phyloP scores from a whole-genome alignment of 2,797 vertebrate genomes.

The Leuciscus waleckii region DNA sequence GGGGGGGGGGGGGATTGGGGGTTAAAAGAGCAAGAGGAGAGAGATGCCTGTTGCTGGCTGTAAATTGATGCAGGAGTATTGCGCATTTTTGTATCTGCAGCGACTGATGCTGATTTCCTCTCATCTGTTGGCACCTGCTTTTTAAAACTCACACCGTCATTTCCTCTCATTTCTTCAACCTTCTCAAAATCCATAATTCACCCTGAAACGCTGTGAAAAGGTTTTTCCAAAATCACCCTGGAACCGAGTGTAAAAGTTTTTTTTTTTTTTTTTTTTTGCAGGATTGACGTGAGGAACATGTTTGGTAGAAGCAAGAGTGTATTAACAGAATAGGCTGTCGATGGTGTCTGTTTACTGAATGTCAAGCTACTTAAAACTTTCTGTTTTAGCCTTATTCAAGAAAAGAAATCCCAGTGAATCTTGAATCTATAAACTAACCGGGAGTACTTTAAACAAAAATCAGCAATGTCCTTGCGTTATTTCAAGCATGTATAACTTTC shows the following conservation, averaged over 20 bases:
- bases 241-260: too few species aligned
- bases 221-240: too few species aligned
- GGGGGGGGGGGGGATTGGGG: conserved; percentile 67
- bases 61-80: conserved; percentile 71
- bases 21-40: conserved; percentile 58
- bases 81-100: conserved; percentile 66
- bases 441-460: not conserved
- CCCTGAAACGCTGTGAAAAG: conserved; percentile 73
- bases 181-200: conserved; percentile 72
- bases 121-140: conserved; percentile 66
- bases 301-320: conserved; percentile 61
- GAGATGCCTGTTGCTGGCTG: conserved; percentile 65
- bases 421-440: not conserved
- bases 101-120: conserved; percentile 62
- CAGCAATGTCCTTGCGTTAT: not conserved
- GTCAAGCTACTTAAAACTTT: conserved; percentile 56
- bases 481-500: not conserved
- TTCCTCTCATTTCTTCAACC: conserved; percentile 65
- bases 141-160: conserved; percentile 56
- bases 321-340: conserved; percentile 54
- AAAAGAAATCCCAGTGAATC: not conserved
- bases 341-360: conserved; percentile 64
- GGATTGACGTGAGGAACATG: conserved; percentile 66
- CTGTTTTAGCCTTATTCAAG: conserved; percentile 8
- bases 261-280: conserved; percentile 49